These are phyloP conservation scores for Anthopleura sola DNA, from an alignment of 64 coral and sea anemone genomes.

Conservation along the genomic window DNA sequence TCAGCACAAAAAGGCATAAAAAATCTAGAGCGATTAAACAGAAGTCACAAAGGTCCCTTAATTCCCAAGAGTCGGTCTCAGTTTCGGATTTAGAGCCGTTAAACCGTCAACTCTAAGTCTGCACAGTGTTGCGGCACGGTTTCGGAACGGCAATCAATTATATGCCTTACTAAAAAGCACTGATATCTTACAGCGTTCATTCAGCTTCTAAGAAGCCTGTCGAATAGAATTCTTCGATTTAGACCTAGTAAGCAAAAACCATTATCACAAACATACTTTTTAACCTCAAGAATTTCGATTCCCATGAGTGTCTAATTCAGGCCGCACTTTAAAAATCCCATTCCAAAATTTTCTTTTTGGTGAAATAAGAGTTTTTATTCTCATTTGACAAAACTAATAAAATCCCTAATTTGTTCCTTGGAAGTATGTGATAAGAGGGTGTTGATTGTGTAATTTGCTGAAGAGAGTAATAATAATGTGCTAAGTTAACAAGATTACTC, in stretches of 20 bases:
- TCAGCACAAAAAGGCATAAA: not conserved
- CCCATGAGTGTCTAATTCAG: too few species aligned
- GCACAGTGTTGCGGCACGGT: not conserved
- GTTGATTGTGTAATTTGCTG: not conserved
- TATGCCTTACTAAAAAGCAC: not conserved
- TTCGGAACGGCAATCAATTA: not conserved
- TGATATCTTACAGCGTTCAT: not conserved
- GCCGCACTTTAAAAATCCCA: too few species aligned
- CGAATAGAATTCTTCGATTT: too few species aligned
- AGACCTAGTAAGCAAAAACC: too few species aligned
- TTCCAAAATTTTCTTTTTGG: too few species aligned
- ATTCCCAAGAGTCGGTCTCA: not conserved
- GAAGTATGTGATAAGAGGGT: not conserved
- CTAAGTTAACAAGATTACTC: not conserved
- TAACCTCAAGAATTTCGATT: too few species aligned
- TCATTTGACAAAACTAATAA: not conserved
- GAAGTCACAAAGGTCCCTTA: not conserved
- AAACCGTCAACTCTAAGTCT: conserved; percentile 3
- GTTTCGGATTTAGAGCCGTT: not conserved
- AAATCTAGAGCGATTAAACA: not conserved
- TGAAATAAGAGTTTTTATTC: not conserved
- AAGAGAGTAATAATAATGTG: not conserved
- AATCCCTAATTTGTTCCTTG: not conserved
- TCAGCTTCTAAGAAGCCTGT: too few species aligned
- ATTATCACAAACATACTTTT: too few species aligned